Percentiles rank a stretch among this genome's conserved stretches.
phyloP scores from a whole-genome alignment of 2,113 vertebrate genomes.

The Grantiella picta region DNA sequence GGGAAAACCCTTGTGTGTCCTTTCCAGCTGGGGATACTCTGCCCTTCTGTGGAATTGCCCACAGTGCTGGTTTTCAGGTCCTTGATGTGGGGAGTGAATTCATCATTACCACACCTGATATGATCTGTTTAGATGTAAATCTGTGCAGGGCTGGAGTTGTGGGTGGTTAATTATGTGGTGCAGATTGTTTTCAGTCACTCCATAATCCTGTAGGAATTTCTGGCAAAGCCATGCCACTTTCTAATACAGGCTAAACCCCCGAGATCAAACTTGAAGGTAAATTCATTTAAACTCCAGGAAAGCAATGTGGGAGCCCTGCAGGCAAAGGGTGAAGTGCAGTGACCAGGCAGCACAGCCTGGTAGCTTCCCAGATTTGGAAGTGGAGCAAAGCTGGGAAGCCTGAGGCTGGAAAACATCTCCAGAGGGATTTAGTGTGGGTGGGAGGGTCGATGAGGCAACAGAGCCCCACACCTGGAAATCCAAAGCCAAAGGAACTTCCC shows the following conservation, averaged over 20 bases:
- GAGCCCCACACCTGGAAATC: neutral
- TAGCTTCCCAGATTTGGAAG: accelerated
- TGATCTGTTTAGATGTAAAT: neutral
- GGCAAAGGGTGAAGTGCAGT: neutral
- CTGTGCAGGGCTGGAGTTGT: neutral
- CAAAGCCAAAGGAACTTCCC: neutral
- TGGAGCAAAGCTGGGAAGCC: neutral
- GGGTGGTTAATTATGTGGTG: neutral
- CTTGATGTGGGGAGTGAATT: neutral
- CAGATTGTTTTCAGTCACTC: neutral
- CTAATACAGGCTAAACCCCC: neutral
- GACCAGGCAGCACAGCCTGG: neutral
- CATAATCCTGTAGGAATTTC: neutral
- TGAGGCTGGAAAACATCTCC: neutral
- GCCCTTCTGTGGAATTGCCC: neutral
- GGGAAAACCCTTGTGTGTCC: neutral
- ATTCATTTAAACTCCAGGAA: neutral
- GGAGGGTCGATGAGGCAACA: neutral
- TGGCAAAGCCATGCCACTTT: neutral
- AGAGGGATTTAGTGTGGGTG: neutral
- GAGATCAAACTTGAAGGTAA: neutral
- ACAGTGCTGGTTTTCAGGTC: neutral
- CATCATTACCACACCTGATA: accelerated
- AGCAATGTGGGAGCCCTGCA: neutral
- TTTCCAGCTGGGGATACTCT: neutral